Base-by-base conservation (phyloP, 1,140 invertebrate genomes). In the Drosophila kepulauana region DNA sequence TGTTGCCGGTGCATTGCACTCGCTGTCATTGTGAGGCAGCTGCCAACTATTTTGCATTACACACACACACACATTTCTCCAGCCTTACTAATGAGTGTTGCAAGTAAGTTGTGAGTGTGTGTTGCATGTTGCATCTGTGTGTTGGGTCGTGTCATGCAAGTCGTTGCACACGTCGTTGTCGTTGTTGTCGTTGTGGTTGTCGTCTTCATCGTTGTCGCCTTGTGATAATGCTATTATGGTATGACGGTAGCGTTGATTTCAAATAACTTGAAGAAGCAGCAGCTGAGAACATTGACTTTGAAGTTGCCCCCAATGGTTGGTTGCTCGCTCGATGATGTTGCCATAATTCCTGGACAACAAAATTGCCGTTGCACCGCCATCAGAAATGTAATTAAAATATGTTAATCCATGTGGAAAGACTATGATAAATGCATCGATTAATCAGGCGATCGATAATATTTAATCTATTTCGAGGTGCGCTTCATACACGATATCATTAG, bases 1-100 rank as follows among this genome's bases (percentile, higher is more conserved):
- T 77, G 74, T 63, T 72, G 73, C 58, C 68, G 67, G 77, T 77
- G 77, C 77, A 79, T 59, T 79, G 77, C 68, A 76, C 77, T 79
- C 76, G 69, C 69, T 77, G 78, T 78, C 72, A 74, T 75, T 82
- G 77, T 69, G 68, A 68, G 51, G 61, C 84, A 87, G 80, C 82
- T 80, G 82, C 84, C 84, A 87, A 82, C 82, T 87, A 88, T 84
- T 86, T 86, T 86, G 82, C 82, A 86, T 88, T 68, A 64, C 35
- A 70, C 49, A 69, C 30, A 25, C 20, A 25, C 20, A 25, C 3
- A 25, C 20, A 54, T 13, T 58, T 35, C 51, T 45, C 25, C 15
- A 20, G 15, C 1, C 48, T 16, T 15, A 70, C 72, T 81, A 70
- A 57, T 77, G 76, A 81, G 70, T 70, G 82, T 72, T 64, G 71